Percentiles rank a stretch among this genome's conserved stretches.
phyloP scores from a whole-genome alignment of 2,113 vertebrate species.

The Elachura formosa region DNA sequence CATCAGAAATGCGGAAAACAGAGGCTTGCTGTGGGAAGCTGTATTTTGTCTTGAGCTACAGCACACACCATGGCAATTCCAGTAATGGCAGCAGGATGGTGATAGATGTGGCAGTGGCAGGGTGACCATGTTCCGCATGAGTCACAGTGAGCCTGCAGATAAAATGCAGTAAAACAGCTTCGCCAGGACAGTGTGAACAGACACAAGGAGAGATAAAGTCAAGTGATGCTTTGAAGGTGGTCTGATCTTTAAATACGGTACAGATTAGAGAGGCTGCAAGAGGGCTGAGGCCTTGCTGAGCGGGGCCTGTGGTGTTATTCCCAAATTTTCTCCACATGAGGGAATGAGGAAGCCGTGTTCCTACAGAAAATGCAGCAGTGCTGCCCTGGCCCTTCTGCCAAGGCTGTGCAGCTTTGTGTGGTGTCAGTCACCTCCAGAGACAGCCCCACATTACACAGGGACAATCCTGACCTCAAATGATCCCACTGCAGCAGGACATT shows the following conservation, averaged over 20 bases:
- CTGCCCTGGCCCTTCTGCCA: constrained; percentile 2
- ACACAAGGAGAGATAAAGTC: constrained; percentile 39
- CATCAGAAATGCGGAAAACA: neutral
- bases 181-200: constrained; percentile 58
- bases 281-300: neutral
- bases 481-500: neutral
- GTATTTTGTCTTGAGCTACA: neutral
- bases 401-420: neutral
- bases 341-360: neutral
- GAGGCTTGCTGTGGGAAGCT: neutral
- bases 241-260: constrained; percentile 31
- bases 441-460: neutral
- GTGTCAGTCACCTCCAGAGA: neutral
- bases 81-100: neutral
- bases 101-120: neutral
- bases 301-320: neutral
- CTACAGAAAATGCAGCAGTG: neutral
- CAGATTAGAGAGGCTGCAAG: constrained; percentile 2
- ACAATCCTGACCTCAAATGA: neutral
- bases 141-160: constrained; percentile 31
- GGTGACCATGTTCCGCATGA: neutral
- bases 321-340: neutral
- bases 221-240: constrained; percentile 59
- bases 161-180: constrained; percentile 36
- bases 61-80: neutral